phyloP scores from a whole-genome alignment of 37 sponge, comb jelly and placozoan genomes.

The Chondrosia reniformis region DNA sequence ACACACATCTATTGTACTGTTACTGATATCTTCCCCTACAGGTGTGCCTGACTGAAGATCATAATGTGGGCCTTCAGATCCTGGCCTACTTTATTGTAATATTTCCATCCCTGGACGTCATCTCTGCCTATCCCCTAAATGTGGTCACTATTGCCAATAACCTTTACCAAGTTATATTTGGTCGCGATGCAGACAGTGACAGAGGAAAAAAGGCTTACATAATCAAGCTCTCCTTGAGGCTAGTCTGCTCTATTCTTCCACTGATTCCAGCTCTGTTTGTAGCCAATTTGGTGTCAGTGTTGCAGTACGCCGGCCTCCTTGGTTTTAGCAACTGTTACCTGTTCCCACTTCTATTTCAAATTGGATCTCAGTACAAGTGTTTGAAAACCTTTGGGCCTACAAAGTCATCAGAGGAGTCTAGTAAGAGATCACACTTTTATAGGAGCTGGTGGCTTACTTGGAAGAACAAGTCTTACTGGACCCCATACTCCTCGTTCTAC shows the following conservation, averaged over 20 bases:
- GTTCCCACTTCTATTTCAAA: slow-evolving; percentile 76
- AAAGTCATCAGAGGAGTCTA: no score
- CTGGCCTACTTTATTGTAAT: slow-evolving; percentile 81
- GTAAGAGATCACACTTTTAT: neutral
- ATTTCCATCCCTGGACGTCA: slow-evolving; percentile 87
- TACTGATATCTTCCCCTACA: slow-evolving; percentile 26
- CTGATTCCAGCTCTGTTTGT: slow-evolving; percentile 65
- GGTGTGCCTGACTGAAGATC: slow-evolving; percentile 22
- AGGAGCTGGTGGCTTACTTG: slow-evolving; percentile 10
- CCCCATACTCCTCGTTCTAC: slow-evolving; percentile 47
- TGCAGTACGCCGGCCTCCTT: slow-evolving; percentile 79
- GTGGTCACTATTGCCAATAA: slow-evolving; percentile 71
- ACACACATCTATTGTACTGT: no score
- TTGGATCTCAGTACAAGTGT: slow-evolving; percentile 57
- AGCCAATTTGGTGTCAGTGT: slow-evolving; percentile 75
- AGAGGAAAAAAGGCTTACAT: slow-evolving; percentile 8
- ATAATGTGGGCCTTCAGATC: slow-evolving; percentile 33
- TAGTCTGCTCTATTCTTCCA: slow-evolving; percentile 60
- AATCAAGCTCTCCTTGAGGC: slow-evolving; percentile 21
- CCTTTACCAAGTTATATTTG: slow-evolving; percentile 52
- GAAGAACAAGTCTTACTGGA: slow-evolving; percentile 36
- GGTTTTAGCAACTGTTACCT: slow-evolving; percentile 71
- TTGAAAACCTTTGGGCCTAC: slow-evolving; percentile 31
- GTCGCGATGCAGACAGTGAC: slow-evolving; percentile 44
- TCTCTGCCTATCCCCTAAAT: slow-evolving; percentile 80